Evolutionary conservation across 2,113 vertebrate species (phyloP).

Genomic region (Lepus europaeus): DNA sequence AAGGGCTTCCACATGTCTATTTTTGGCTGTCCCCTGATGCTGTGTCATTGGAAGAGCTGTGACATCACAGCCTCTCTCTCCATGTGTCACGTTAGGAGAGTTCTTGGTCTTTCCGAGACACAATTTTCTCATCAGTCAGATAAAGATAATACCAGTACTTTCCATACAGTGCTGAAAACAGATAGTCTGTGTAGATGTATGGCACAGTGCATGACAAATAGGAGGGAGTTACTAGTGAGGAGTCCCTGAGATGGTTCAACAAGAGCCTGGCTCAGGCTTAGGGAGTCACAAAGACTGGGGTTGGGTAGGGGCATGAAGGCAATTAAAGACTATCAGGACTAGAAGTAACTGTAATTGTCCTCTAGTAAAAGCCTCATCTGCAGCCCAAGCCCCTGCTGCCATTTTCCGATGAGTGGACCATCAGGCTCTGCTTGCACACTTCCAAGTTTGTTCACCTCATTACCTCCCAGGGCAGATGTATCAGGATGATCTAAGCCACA

Average conservation of each 20-base stretch:
- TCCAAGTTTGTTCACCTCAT: slow-evolving; percentile 36
- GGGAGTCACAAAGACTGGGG: not conserved
- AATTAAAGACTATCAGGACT: not conserved
- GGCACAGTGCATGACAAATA: too few relatives aligned
- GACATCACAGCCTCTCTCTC: slow-evolving; percentile 70
- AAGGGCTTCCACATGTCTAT: slow-evolving; percentile 80
- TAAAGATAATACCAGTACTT: too few relatives aligned
- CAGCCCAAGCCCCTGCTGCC: not conserved
- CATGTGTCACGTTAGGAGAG: not conserved
- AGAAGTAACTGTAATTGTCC: not conserved
- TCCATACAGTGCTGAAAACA: too few relatives aligned
- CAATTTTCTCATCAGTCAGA: too few relatives aligned
- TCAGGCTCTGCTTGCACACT: not conserved
- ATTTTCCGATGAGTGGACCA: not conserved
- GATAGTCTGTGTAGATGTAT: too few relatives aligned
- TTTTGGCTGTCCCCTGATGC: slow-evolving; percentile 77
- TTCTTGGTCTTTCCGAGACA: too few relatives aligned
- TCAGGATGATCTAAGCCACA: not conserved
- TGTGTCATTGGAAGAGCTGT: slow-evolving; percentile 70
- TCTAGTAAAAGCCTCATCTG: not conserved
- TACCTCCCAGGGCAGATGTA: not conserved
- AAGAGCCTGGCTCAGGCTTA: slow-evolving; percentile 17
- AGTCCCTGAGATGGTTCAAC: slow-evolving; percentile 62
- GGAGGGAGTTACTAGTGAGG: too few relatives aligned
- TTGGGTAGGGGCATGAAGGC: not conserved